Evolutionary conservation across 2,888 invertebrate species (phyloP), one percentile per base, ranked within the genome.

Genomic region (Allygus modestus): DNA sequence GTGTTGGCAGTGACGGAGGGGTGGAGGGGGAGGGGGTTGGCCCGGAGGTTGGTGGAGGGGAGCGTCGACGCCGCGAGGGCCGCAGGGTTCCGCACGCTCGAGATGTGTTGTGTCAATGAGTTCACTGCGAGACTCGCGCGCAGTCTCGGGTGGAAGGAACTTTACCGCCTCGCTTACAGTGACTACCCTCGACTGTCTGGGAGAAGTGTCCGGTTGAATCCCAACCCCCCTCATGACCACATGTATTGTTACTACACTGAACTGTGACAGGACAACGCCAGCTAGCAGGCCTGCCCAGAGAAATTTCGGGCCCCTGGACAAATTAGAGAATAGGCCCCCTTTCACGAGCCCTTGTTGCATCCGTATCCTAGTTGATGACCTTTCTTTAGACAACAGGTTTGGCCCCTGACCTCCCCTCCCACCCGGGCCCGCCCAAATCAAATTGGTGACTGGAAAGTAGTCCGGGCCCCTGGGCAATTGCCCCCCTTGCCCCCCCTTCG

Each of bases 181-280:
- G 79, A 79, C 23, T 79, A 79, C 58, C 31, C 51, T 33, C 2
- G n/a, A 51, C 54, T 46, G 51, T 23, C 77, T 1, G 77, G 77
- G 1, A 77, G 1, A 33, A 23, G 17, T 26, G 31, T 58, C n/a
- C 20, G 11, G 11, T 15, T 79, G 4, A 33, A 7, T 1, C 54
- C 54, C 15, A 33, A 23, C 33, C 79, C 79, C 2, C 54, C 54
- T 15, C 79, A 79, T 11, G 33, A 79, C 0, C n/a, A 79, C 23
- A 1, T 79, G 12, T 79, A 79, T 28, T 33, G 26, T 37, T 79
- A 79, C 58, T 12, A n/a, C 11, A 58, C 20, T 12, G 58, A 58
- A 43, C 46, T n/a, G n/a, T 43, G n/a, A n/a, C n/a, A n/a, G n/a
- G n/a, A n/a, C n/a, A n/a, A n/a, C n/a, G n/a, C n/a, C n/a, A n/a